Conservation (phyloP, 2,888 invertebrate genomes). For the Heliconius hortense region DNA sequence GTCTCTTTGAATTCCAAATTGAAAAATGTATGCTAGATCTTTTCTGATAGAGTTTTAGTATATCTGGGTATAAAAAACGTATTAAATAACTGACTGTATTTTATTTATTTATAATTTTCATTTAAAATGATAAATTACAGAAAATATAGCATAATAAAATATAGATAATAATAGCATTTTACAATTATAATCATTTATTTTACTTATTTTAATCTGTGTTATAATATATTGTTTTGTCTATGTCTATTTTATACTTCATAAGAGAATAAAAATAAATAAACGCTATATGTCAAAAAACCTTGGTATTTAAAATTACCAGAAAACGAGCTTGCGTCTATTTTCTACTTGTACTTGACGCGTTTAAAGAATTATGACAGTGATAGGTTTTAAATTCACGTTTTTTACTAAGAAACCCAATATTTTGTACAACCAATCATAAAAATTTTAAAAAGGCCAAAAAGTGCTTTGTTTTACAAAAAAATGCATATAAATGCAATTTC, state of each 20-base stretch:
- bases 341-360: background rate
- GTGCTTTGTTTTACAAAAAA: too few species aligned
- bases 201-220: background rate
- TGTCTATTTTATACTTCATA: background rate
- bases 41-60: slow-evolving; percentile 16
- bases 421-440: too few species aligned
- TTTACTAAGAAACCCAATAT: background rate
- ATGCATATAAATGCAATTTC: background rate
- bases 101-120: background rate
- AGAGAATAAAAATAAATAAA: background rate
- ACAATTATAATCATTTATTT: background rate
- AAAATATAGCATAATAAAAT: background rate
- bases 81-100: background rate
- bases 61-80: background rate
- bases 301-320: slow-evolving; percentile 9
- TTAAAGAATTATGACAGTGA: background rate
- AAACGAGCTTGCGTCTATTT: slow-evolving; percentile 4
- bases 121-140: background rate
- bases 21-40: slow-evolving; percentile 31
- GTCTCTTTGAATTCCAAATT: slow-evolving; percentile 41
- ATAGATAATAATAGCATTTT: background rate
- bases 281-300: slow-evolving; percentile 2
- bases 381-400: background rate
- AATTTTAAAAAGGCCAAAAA: too few species aligned
- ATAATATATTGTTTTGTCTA: background rate